phyloP scores from a whole-genome alignment of 64 coral and sea anemone genomes.

The Montipora capricornis region DNA sequence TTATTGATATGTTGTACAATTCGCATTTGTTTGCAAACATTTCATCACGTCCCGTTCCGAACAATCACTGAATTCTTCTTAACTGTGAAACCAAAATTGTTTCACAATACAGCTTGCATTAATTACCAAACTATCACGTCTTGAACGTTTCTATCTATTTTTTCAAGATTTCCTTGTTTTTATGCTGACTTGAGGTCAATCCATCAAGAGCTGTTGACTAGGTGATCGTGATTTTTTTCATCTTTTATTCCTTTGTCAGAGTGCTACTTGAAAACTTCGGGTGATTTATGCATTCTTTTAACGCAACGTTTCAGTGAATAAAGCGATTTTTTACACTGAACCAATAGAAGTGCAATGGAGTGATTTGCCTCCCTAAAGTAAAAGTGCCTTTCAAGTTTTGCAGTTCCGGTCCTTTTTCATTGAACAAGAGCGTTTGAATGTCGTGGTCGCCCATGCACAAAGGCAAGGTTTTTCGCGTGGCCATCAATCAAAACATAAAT shows the following conservation, averaged over 20 bases:
- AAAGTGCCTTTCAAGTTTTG: background rate
- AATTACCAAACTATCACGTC: background rate
- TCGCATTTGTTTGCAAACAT: constrained; percentile 3
- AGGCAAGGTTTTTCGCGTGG: background rate
- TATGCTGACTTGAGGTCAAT: background rate
- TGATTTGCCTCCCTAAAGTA: background rate
- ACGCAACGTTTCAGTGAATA: background rate
- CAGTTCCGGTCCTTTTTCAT: constrained; percentile 15
- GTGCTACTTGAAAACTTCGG: background rate
- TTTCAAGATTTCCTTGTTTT: background rate
- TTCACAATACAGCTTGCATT: background rate
- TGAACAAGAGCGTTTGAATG: background rate
- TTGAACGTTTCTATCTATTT: background rate
- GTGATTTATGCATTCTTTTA: background rate
- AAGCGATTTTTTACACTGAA: background rate
- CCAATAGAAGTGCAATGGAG: background rate
- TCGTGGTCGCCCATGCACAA: background rate
- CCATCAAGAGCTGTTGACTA: background rate
- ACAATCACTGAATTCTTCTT: background rate
- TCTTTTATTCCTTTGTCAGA: no score
- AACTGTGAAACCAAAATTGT: background rate
- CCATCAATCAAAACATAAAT: background rate
- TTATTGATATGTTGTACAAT: background rate
- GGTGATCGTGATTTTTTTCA: background rate
- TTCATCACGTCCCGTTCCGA: background rate